phyloP scores from a whole-genome alignment of 2,113 vertebrate genomes.

The Leiothrix lutea region DNA sequence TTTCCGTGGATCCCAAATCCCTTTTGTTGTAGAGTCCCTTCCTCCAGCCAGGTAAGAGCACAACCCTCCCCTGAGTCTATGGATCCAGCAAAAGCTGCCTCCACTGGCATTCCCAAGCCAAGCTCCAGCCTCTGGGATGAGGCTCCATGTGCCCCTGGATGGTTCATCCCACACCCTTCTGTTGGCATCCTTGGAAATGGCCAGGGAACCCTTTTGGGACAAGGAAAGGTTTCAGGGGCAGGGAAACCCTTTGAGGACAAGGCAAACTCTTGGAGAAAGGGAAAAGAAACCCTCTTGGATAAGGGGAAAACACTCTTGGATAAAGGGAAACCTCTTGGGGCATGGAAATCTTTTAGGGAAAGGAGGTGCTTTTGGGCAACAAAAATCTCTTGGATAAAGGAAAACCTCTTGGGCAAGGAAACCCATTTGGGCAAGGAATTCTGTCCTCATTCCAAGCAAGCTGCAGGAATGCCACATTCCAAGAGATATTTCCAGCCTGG shows the following conservation, averaged over 20 bases:
- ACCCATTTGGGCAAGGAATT: background rate
- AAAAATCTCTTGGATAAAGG: background rate
- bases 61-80: background rate
- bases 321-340: background rate
- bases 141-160: rapidly evolving
- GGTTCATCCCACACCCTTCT: background rate
- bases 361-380: background rate
- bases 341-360: background rate
- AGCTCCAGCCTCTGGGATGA: background rate
- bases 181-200: background rate
- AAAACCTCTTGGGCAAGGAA: background rate
- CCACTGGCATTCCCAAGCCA: background rate
- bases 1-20: conserved; percentile 93
- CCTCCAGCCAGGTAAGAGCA: background rate
- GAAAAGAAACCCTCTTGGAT: background rate
- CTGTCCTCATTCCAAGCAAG: rapidly evolving
- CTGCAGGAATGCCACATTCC: background rate
- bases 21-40: background rate
- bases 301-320: background rate
- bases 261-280: background rate
- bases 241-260: background rate
- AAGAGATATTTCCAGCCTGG: rapidly evolving
- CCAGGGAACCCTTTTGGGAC: background rate
- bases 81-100: background rate
- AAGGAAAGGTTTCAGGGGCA: background rate